Base-by-base conservation (phyloP, 2,888 invertebrate species). In the Drosophila nr. perissopoda region DNA sequence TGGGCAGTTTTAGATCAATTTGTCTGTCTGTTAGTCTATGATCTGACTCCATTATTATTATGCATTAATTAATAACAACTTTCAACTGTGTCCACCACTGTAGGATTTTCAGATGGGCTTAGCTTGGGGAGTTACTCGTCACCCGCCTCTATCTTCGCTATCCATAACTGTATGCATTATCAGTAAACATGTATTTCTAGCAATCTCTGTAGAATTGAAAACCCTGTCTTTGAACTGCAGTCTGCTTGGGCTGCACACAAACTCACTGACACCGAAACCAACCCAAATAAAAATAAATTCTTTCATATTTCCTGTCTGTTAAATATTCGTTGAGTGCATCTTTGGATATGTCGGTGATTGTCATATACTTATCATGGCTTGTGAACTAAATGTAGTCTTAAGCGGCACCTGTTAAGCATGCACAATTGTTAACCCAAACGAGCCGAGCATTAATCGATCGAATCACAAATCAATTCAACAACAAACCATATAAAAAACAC, bases 341-440 rank as follows among this genome's bases (percentile, higher is more conserved):
- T 66, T 68, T 64, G 75, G 67, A 21, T 58, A 25, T 77, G 57
- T 68, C 56, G 56, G 63, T 70, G 72, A 68, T 38, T 68, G 48
- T 73, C 71, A 13, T 40, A 36, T 18, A 25, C 13, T n/a, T 27
- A 13, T n/a, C 16, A 63, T 83, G 70, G 62, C 51, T 76, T 79
- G 76, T 88, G 73, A 86, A 64, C 73, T 79, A 83, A 71, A 34
- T 21, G 31, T 86, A 86, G 64, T 53, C 10, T 21, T 86, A 86
- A 86, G 73, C 45, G 29, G 29, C 78, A 66, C 57, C 49, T 34
- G 45, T 54, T 78, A 71, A 73, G 73, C 54, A 48, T 49, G 34
- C 58, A 70, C 57, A 58, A 52, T 52, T 57, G 21, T 31, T 58
- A 70, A 69, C 33, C 48, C 54, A 65, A 75, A 56, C 53, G 34